Conservation (phyloP, 2,797 vertebrate species). For the Alcedo quadribrachys region DNA sequence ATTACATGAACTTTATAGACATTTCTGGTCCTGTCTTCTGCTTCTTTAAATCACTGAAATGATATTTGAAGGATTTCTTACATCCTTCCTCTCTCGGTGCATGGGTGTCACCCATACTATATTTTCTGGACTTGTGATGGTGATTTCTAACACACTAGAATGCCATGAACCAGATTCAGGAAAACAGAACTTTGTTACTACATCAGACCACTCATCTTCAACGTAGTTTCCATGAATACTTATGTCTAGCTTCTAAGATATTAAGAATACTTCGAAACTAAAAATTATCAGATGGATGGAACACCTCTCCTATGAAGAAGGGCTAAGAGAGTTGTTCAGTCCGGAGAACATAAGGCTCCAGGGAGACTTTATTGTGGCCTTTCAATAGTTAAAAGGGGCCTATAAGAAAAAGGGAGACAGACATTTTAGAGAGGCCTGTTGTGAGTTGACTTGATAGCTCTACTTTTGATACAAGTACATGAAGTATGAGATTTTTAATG, state of each 20-base stretch:
- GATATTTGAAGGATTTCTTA: neutral
- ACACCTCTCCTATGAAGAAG: neutral
- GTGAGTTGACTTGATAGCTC: neutral
- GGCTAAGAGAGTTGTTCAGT: neutral
- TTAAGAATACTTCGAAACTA: neutral
- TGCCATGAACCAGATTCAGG: neutral
- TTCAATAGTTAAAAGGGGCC: neutral
- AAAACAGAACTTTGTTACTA: neutral
- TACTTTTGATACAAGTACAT: neutral
- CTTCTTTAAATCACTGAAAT: neutral
- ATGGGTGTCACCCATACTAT: neutral
- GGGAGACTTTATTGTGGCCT: neutral
- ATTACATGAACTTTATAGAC: neutral
- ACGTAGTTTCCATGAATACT: neutral
- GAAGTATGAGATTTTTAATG: accelerated
- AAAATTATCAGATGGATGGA: neutral
- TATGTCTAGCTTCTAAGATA: neutral
- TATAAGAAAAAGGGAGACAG: neutral
- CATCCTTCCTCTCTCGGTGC: neutral
- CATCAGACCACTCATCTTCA: neutral
- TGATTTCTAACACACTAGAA: neutral
- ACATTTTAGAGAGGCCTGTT: neutral
- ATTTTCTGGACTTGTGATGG: neutral
- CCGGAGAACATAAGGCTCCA: neutral
- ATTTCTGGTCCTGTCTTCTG: neutral